Evolutionary conservation across 2,888 invertebrate genomes (phyloP), one percentile per base, ranked within the genome.

Genomic region (Leptinotarsa peninsularis): DNA sequence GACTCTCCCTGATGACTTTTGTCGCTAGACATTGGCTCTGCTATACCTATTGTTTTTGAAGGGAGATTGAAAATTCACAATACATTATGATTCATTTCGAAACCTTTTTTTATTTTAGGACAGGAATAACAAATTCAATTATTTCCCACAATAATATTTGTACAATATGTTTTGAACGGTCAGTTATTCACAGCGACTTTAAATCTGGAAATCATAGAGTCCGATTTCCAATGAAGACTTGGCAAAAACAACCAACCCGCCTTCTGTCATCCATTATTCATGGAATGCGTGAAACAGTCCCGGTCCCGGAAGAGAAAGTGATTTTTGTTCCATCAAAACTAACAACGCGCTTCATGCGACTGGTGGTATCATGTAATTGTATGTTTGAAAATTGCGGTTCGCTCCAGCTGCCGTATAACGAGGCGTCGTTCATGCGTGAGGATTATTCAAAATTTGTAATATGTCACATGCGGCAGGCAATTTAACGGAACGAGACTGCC

Each of bases 391-490:
- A 70, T 70, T 70, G 70, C 70, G 70, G 70, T 49, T 58, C 10
- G 70, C 58, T 60, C 56, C 70, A 70, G 70, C 58, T 70, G 70
- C 49, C 70, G 49, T 58, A 77, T 80, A 80, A 80, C 79, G 81
- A 80, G 77, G 77, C 76, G 66, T 73, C 80, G 73, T 68, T 78
- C 83, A 82, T 82, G 84, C 82, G 81, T 83, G 80, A 81, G 81
- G 78, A 84, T 83, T 82, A 84, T 83, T 83, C 83, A 83, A 83
- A 84, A 84, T 82, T 84, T 78, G 81, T 82, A 83, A 83, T 84
- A 80, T 83, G 83, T 82, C 82, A 81, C 83, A 83, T 80, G 82
- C 79, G 82, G 82, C 79, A 80, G 80, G 76, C 81, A 84, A 83
- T 83, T 83, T 82, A 81, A 80, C 80, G 78, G 80, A 79, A 79